A percentile compares a stretch with the other conserved stretches of the same genome.
These are phyloP conservation scores for Micromussa lordhowensis DNA, from an alignment of 92 coral and sea anemone species.

Conservation along the genomic window DNA sequence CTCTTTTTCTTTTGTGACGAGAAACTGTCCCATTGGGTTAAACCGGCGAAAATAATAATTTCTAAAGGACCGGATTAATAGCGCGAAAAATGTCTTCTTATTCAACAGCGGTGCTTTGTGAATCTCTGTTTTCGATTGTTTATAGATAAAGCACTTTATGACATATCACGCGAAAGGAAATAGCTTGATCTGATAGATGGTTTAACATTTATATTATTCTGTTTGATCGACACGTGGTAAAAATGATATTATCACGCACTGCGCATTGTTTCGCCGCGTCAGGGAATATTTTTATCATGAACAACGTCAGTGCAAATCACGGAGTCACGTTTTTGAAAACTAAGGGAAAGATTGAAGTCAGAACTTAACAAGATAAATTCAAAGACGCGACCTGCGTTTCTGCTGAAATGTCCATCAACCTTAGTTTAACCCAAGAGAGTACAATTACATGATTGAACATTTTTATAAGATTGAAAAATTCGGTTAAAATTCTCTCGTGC, in stretches of 20 bases:
- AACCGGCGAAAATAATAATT: background rate
- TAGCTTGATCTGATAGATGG: background rate
- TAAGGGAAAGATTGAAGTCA: background rate
- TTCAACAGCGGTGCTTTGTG: slow-evolving; percentile 23
- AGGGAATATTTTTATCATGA: background rate
- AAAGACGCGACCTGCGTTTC: background rate
- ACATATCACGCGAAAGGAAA: slow-evolving; percentile 30
- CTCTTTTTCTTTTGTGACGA: background rate
- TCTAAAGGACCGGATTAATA: background rate
- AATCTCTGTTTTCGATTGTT: background rate
- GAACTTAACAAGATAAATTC: background rate
- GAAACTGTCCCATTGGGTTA: background rate
- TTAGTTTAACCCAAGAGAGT: background rate
- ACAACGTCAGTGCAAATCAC: background rate
- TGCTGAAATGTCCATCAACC: background rate
- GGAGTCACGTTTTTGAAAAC: slow-evolving; percentile 7
- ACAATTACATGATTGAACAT: background rate
- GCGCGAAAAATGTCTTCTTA: background rate
- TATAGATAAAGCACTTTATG: background rate
- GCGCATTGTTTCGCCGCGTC: background rate
- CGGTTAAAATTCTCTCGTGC: background rate
- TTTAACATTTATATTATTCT: background rate
- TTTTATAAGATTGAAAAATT: background rate
- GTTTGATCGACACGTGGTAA: background rate
- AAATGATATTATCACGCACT: background rate